phyloP scores from a whole-genome alignment of 2,113 vertebrate species.

The Gallinago media region DNA sequence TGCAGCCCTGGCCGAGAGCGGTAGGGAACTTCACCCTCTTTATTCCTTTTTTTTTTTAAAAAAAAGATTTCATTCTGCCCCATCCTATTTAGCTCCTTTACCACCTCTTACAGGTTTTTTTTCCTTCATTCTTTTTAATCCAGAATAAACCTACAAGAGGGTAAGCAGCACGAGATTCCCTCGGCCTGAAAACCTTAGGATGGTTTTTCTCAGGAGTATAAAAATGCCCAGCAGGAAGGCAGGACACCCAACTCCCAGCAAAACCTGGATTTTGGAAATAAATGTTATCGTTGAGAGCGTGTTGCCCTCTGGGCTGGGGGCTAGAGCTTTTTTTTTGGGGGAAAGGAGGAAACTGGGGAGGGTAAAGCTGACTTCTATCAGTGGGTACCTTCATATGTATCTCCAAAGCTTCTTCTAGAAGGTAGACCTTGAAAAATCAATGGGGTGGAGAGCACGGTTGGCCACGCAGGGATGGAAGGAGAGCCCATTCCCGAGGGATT shows the following conservation, averaged over 20 bases:
- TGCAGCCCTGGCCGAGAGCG: slow-evolving; percentile 93
- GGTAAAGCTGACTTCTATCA: rapidly evolving
- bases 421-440: not conserved
- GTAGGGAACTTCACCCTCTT: slow-evolving; percentile 66
- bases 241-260: rapidly evolving
- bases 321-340: not conserved
- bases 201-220: not conserved
- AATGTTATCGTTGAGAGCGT: rapidly evolving
- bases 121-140: not conserved
- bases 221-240: not conserved
- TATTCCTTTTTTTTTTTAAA: not conserved
- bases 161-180: not conserved
- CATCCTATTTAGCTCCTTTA: rapidly evolving
- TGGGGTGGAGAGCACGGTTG: not conserved
- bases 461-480: not conserved
- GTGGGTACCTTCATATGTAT: rapidly evolving
- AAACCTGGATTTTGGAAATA: not conserved
- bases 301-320: not conserved
- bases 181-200: not conserved
- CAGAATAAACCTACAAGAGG: not conserved
- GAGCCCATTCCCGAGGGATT: rapidly evolving
- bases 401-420: not conserved
- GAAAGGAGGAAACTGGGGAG: not conserved
- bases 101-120: rapidly evolving
- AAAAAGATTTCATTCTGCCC: not conserved